phyloP scores from a whole-genome alignment of 2,888 invertebrate species.

The Chydorus sphaericus region DNA sequence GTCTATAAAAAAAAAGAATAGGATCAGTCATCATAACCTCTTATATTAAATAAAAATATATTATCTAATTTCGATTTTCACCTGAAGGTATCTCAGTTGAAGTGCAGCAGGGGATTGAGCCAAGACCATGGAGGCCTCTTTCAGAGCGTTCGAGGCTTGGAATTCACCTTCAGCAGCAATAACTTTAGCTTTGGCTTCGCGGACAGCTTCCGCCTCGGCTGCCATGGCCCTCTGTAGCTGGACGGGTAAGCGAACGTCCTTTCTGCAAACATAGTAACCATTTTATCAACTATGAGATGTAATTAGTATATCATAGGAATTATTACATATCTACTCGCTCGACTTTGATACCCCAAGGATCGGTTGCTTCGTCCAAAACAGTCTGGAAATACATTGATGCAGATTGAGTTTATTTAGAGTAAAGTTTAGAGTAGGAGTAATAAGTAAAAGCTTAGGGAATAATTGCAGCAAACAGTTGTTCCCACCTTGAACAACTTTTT shows the following conservation, averaged over 20 bases:
- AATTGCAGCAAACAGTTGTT: no score
- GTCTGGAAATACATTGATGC: slow-evolving; percentile 33
- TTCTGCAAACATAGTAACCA: slow-evolving; percentile 56
- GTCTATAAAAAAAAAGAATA: slow-evolving; percentile 52
- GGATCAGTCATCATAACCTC: no score
- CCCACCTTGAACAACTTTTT: no score
- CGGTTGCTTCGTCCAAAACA: slow-evolving; percentile 75
- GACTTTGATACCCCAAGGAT: slow-evolving; percentile 84
- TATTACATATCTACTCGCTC: slow-evolving; percentile 88
- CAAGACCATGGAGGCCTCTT: slow-evolving; percentile 92
- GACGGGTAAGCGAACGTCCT: slow-evolving; percentile 81
- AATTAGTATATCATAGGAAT: not conserved
- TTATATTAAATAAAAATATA: not conserved
- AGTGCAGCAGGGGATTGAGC: slow-evolving; percentile 86
- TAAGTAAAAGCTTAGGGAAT: no score
- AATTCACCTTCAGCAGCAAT: slow-evolving; percentile 79
- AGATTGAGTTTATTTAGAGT: no score
- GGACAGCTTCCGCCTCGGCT: slow-evolving; percentile 83
- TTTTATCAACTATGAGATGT: no score
- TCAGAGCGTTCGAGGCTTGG: slow-evolving; percentile 82
- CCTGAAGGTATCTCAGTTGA: slow-evolving; percentile 82
- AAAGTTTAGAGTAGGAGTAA: no score
- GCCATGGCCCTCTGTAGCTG: slow-evolving; percentile 91
- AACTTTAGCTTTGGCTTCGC: slow-evolving; percentile 78
- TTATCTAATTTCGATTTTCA: slow-evolving; percentile 25